A percentile compares a stretch with the other conserved stretches of the same genome.
These are phyloP conservation scores for Tenthredo amoena DNA, from an alignment of 2,888 invertebrate species.

Conservation along the genomic window DNA sequence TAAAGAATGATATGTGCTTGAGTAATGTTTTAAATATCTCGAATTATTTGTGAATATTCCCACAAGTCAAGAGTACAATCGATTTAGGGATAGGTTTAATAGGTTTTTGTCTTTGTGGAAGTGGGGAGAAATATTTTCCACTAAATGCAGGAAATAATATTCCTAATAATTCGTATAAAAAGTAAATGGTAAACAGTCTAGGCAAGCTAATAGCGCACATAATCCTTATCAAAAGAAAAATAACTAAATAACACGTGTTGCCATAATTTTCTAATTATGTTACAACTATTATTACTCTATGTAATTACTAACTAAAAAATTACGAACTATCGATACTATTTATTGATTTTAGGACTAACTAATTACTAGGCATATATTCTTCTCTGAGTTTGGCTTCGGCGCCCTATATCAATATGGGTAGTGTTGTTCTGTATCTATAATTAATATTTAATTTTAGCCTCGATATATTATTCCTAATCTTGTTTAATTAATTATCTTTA, in stretches of 20 bases:
- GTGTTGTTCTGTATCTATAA: not conserved
- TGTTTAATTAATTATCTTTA: slow-evolving; percentile 18
- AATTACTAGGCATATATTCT: slow-evolving; percentile 22
- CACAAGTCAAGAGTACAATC: slow-evolving; percentile 23
- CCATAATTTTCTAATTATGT: slow-evolving; percentile 47
- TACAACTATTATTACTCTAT: slow-evolving; percentile 42
- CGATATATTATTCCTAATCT: slow-evolving; percentile 13
- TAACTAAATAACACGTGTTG: slow-evolving; percentile 33
- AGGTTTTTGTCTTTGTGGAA: slow-evolving; percentile 2
- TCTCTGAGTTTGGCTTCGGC: slow-evolving; percentile 9
- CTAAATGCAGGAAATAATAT: not conserved
- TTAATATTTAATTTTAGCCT: slow-evolving; percentile 37
- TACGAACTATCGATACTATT: slow-evolving; percentile 36
- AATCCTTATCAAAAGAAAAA: slow-evolving; percentile 24
- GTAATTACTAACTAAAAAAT: slow-evolving; percentile 36
- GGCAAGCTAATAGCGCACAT: slow-evolving; percentile 43
- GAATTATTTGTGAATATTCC: slow-evolving; percentile 39
- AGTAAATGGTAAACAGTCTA: slow-evolving; percentile 15
- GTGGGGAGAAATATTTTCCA: not conserved
- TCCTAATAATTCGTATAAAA: slow-evolving; percentile 11
- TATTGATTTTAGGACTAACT: slow-evolving; percentile 51
- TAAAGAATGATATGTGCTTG: slow-evolving; percentile 39
- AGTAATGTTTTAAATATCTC: slow-evolving; percentile 29
- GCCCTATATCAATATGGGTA: slow-evolving; percentile 1
- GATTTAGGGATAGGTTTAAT: slow-evolving; percentile 1